A percentile compares a stretch with the other conserved stretches of the same genome.
Evolutionary conservation across 2,888 invertebrate species (phyloP).

Genomic region (Ophion ellenae): DNA sequence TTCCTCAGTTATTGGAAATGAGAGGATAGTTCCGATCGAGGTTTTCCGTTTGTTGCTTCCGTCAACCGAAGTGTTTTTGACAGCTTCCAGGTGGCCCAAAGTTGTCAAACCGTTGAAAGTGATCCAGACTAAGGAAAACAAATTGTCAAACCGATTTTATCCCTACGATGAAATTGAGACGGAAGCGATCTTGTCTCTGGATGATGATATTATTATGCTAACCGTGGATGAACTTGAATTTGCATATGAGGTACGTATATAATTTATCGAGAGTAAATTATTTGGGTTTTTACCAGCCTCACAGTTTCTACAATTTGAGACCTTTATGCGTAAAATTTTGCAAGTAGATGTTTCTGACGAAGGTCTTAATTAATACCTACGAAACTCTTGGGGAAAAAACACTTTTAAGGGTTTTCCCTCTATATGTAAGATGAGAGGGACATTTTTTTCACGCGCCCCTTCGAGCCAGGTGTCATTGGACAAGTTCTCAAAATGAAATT

Average conservation of each 20-base stretch:
- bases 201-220: slow-evolving; percentile 98
- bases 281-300: neutral
- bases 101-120: slow-evolving; percentile 95
- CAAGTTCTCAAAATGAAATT: too few relatives aligned
- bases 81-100: slow-evolving; percentile 95
- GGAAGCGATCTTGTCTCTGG: slow-evolving; percentile 96
- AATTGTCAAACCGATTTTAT: slow-evolving; percentile 97
- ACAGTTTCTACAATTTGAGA: too few relatives aligned
- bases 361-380: too few relatives aligned
- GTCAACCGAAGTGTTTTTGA: slow-evolving; percentile 74
- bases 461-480: too few relatives aligned
- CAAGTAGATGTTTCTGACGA: too few relatives aligned
- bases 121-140: slow-evolving; percentile 95
- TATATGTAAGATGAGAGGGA: too few relatives aligned
- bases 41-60: neutral
- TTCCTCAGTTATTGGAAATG: too few relatives aligned
- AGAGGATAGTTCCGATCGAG: too few relatives aligned
- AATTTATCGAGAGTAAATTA: neutral
- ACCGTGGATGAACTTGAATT: slow-evolving; percentile 98
- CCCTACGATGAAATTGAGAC: slow-evolving; percentile 98
- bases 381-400: too few relatives aligned
- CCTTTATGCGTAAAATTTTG: too few relatives aligned
- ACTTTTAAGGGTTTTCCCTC: too few relatives aligned
- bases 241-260: slow-evolving; percentile 88
- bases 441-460: too few relatives aligned